Conservation (phyloP, 1,140 invertebrate species). For the Drosophila virilis region DNA sequence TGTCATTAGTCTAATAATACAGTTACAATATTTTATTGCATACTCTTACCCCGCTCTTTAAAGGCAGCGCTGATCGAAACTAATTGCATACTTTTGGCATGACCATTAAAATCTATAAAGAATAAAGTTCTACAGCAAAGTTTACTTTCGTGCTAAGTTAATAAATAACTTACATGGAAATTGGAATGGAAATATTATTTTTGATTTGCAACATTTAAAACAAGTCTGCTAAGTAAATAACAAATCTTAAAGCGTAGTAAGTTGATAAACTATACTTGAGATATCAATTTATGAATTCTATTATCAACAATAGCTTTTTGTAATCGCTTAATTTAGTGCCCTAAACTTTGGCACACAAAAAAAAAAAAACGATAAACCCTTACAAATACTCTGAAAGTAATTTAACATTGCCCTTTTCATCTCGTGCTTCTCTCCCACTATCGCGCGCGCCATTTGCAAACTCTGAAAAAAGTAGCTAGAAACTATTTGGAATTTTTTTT, state of each 20-base stretch:
- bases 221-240: no score
- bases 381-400: constrained; percentile 62
- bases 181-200: no score
- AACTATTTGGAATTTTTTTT: constrained; percentile 74
- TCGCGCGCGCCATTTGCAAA: constrained; percentile 46
- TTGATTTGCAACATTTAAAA: no score
- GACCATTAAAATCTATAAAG: background rate
- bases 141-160: background rate
- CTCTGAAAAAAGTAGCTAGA: constrained; percentile 65
- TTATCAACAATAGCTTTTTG: constrained; percentile 66
- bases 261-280: constrained; percentile 34
- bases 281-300: constrained; percentile 65
- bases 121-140: background rate
- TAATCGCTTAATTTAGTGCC: constrained; percentile 73
- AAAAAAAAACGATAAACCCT: constrained; percentile 49
- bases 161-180: no score
- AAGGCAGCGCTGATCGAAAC: background rate
- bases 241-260: background rate
- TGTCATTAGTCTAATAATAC: background rate
- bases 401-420: constrained; percentile 61
- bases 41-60: constrained; percentile 20
- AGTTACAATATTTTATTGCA: constrained; percentile 5
- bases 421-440: background rate
- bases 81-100: background rate
- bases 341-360: constrained; percentile 60